Evolutionary conservation across 2,797 vertebrate genomes (phyloP), one percentile per base, ranked within the genome.

Genomic region (Enteromius paludinosus): DNA sequence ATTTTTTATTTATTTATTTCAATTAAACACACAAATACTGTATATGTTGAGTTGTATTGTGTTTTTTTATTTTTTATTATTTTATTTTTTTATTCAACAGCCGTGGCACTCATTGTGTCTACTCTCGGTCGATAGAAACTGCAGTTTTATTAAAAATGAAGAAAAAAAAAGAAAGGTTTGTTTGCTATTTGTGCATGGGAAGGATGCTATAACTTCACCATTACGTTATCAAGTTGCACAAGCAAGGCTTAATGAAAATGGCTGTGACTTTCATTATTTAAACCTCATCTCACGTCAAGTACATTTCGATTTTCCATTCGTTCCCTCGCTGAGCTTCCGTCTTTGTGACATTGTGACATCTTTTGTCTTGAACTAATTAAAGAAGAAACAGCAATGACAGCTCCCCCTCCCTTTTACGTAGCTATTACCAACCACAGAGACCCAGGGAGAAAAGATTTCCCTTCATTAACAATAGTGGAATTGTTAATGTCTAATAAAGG

Each of bases 401-500:
- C 56, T 47, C 45, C 49, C 52, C 69, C 61, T 17, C 68, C 64
- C n/a, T 23, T 45, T 28, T 30, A 65, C 30, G 33, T 23, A 72
- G 83, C 81, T 62, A 85, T 85, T 69, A 79, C 17, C 66, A 49
- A 83, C 83, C 35, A 35, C 82, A 82, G 33, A 82, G 78, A 88
- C 74, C 65, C 65, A 59, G 54, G 10, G 68, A 85, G 80, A 28
- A 84, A 74, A 72, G 83, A 85, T 79, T 89, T 90, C 47, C 87
- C 89, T 88, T 91, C 89, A 92, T 92, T 89, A 89, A 84, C 85
- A 90, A 79, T 85, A 90, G 85, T 71, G 82, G 79, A 86, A 92
- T 88, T 81, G 87, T 87, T 82, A 88, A 91, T 90, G 89, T 88
- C 89, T 91, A 84, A 86, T 84, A 92, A 91, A 86, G 91, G 90